Conservation (phyloP, 2,888 invertebrate species). For the Tortrix viridana region DNA sequence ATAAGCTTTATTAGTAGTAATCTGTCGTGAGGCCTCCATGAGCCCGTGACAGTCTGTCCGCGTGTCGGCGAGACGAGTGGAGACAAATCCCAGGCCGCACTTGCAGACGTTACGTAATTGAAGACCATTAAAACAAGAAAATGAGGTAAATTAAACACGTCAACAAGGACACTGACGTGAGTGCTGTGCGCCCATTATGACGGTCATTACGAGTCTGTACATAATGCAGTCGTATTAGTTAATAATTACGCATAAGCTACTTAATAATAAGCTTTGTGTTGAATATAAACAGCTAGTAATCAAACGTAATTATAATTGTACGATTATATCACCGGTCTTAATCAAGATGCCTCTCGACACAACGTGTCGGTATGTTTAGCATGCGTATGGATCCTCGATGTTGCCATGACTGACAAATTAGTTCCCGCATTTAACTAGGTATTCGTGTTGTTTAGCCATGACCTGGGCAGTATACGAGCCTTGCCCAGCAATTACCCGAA, state of each 20-base stretch:
- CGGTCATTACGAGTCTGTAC: constrained; percentile 40
- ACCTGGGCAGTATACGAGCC: constrained; percentile 53
- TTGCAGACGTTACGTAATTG: constrained; percentile 41
- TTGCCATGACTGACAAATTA: constrained; percentile 59
- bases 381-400: constrained; percentile 44
- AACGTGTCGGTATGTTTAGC: constrained; percentile 42
- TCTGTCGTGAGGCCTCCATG: constrained; percentile 40
- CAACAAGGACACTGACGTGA: constrained; percentile 56
- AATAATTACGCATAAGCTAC: constrained; percentile 15
- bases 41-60: constrained; percentile 20
- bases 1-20: constrained; percentile 52
- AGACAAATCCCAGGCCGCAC: constrained; percentile 23
- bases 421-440: constrained; percentile 61
- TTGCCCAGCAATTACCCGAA: constrained; percentile 60
- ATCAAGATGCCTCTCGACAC: constrained; percentile 43
- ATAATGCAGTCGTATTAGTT: constrained; percentile 42
- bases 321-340: constrained; percentile 55
- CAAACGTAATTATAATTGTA: constrained; percentile 51
- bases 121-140: constrained; percentile 47
- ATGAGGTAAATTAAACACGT: constrained; percentile 55
- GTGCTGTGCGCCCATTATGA: constrained; percentile 42
- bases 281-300: constrained; percentile 44
- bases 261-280: constrained; percentile 40
- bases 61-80: constrained; percentile 34
- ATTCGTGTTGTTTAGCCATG: constrained; percentile 60